Evolutionary conservation across 2,113 vertebrate genomes (phyloP).

Genomic region (Muntiacus muntjak): DNA sequence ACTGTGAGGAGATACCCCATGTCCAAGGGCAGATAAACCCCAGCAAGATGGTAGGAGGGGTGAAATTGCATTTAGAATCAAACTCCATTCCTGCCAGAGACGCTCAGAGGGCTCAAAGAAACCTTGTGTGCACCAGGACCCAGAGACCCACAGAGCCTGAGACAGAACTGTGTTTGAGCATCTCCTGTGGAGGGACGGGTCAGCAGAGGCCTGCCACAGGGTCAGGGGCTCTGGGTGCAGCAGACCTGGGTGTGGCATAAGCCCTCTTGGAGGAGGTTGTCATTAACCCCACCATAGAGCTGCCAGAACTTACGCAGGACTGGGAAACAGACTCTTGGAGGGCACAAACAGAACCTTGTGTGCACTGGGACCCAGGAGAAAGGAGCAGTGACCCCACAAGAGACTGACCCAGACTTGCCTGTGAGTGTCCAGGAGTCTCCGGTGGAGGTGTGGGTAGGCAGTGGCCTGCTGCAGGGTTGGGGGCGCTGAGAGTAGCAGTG

Average conservation of each 20-base stretch:
- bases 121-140: background rate
- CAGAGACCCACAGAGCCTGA: background rate
- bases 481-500: background rate
- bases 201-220: background rate
- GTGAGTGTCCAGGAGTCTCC: background rate
- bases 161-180: background rate
- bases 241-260: background rate
- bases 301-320: background rate
- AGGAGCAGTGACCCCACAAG: background rate
- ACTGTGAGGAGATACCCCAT: background rate
- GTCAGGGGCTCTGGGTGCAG: background rate
- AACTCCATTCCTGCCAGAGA: accelerated
- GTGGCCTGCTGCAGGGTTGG: background rate
- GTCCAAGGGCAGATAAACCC: background rate
- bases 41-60: background rate
- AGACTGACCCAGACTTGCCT: background rate
- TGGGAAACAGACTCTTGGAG: background rate
- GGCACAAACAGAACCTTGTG: background rate
- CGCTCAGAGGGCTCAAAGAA: background rate
- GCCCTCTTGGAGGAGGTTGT: background rate
- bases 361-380: background rate
- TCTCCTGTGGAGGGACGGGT: background rate
- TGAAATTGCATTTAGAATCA: background rate
- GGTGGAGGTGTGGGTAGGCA: background rate
- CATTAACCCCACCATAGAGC: background rate